Percentiles rank a stretch among this genome's conserved stretches.
Conservation (phyloP, 2,888 invertebrate genomes). For the Steinernema scapterisci region DNA sequence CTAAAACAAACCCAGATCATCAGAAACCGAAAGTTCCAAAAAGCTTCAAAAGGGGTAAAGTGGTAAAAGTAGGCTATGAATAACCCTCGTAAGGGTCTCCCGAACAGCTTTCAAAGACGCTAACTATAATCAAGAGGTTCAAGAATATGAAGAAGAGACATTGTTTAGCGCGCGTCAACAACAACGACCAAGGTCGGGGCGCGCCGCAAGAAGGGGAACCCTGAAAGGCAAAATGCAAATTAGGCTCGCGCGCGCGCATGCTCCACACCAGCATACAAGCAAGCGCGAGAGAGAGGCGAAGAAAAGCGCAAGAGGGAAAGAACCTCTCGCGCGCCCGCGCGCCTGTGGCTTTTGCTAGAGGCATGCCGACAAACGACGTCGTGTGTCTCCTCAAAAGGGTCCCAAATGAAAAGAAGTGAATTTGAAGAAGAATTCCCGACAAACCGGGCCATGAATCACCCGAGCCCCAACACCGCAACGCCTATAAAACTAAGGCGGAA, state of each 20-base stretch:
- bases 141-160: not conserved
- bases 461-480: not conserved
- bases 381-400: not conserved
- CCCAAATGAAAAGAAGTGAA: not conserved
- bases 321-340: not conserved
- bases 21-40: too few relatives aligned
- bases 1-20: too few relatives aligned
- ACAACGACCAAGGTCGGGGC: slow-evolving; percentile 32
- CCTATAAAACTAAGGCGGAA: slow-evolving; percentile 25
- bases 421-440: slow-evolving; percentile 11
- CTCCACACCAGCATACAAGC: slow-evolving; percentile 7
- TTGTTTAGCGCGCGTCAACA: slow-evolving; percentile 29
- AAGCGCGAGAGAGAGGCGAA: not conserved
- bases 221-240: slow-evolving; percentile 26
- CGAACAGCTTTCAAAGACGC: not conserved
- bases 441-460: slow-evolving; percentile 29
- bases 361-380: slow-evolving; percentile 14
- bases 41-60: too few relatives aligned
- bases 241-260: slow-evolving; percentile 18
- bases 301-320: not conserved
- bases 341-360: slow-evolving; percentile 9
- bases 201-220: not conserved
- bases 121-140: not conserved
- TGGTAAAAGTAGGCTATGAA: too few relatives aligned
- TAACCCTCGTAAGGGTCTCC: not conserved